phyloP scores from a whole-genome alignment of 1,140 invertebrate species.

The Hetaerina americana region DNA sequence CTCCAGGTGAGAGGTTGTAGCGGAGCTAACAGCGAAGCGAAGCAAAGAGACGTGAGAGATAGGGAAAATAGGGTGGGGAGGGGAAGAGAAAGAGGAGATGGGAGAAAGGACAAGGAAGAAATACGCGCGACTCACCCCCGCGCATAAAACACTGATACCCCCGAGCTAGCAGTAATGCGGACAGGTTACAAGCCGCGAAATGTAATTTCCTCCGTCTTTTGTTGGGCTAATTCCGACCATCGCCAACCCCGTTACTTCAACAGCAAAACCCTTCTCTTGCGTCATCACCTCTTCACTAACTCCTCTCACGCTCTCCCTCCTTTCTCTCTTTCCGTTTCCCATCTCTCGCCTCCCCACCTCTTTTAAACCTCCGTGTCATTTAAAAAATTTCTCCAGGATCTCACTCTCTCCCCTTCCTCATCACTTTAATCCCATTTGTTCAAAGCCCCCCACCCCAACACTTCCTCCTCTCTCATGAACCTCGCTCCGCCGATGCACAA shows the following conservation, averaged over 20 bases:
- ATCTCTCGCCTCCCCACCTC: too few species aligned
- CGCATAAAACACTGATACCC: neutral
- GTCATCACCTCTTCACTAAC: neutral
- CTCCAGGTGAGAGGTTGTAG: neutral
- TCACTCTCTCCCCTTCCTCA: neutral
- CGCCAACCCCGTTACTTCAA: neutral
- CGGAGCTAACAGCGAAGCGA: neutral
- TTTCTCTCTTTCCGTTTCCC: neutral
- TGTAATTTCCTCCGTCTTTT: neutral
- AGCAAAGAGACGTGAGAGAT: neutral
- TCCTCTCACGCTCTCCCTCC: neutral
- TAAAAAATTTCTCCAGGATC: too few species aligned
- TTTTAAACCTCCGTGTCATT: neutral
- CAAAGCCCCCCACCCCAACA: neutral
- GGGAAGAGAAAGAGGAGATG: neutral
- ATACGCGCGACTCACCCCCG: neutral
- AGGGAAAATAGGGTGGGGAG: neutral
- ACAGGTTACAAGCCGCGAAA: neutral
- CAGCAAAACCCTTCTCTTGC: neutral
- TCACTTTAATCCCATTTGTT: neutral
- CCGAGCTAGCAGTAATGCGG: neutral
- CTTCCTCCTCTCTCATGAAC: neutral
- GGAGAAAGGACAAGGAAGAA: neutral
- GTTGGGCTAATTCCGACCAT: neutral
- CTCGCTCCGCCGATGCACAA: too few species aligned